These are phyloP conservation scores for Drosophila mayaguana DNA, from an alignment of 2,888 invertebrate genomes.

Conservation along the genomic window DNA sequence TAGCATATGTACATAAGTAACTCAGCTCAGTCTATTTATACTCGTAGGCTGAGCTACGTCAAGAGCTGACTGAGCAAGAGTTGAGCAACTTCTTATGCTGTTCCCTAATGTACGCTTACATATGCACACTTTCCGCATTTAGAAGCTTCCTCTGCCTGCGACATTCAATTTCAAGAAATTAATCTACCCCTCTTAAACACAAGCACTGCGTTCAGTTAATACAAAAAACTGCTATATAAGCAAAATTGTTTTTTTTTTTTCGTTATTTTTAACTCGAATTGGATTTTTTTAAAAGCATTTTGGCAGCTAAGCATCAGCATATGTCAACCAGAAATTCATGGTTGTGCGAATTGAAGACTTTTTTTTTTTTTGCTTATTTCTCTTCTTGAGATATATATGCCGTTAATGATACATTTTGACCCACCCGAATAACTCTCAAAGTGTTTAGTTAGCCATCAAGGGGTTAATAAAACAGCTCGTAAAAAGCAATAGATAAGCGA, in stretches of 20 bases:
- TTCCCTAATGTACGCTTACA: too few species aligned
- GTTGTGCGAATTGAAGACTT: slow-evolving; percentile 12
- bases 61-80: not conserved
- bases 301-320: slow-evolving; percentile 69
- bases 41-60: too few species aligned
- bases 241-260: not conserved
- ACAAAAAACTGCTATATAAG: slow-evolving; percentile 1
- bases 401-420: slow-evolving; percentile 40
- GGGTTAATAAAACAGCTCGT: slow-evolving; percentile 59
- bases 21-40: too few species aligned
- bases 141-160: not conserved
- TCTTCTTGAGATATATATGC: not conserved
- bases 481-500: slow-evolving; percentile 6
- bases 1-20: too few species aligned
- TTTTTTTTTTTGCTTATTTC: slow-evolving; percentile 9
- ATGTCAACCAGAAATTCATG: slow-evolving; percentile 30
- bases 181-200: not conserved
- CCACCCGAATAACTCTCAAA: slow-evolving; percentile 47
- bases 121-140: not conserved
- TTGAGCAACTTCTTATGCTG: not conserved
- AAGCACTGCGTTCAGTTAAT: not conserved
- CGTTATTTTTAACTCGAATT: slow-evolving; percentile 9
- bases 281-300: slow-evolving; percentile 65
- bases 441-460: slow-evolving; percentile 53
- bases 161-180: not conserved